Base-by-base conservation (phyloP, 2,888 invertebrate genomes). In the Heliconius cydno region DNA sequence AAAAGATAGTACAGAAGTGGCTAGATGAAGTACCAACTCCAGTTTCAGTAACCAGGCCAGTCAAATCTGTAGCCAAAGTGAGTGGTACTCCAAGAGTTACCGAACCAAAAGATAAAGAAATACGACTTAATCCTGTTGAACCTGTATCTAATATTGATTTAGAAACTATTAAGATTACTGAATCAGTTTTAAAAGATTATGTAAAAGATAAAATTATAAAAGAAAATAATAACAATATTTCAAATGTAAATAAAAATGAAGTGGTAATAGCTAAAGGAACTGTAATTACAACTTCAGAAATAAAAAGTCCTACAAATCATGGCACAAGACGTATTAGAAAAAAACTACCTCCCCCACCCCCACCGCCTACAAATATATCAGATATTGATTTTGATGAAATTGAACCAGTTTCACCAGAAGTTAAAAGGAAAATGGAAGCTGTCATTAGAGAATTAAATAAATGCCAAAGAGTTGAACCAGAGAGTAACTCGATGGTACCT, bases 1-100 rank as follows among this genome's bases (percentile, higher is more conserved):
- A 97, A 82, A 96, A 95, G 85, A 97, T 97, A 86, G 97, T 97
- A n/a, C 95, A 96, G 82, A 97, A 97, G 90, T 97, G 97, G 97
- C 89, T 97, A 76, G 97, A 97, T 86, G 96, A 97, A 85, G 97
- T 97, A 12, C 97, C 97, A 5, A 85, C 90, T 28, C 81, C 84
- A 15, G 84, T 87, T 34, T 85, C 86, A 12, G 81, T 87, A 12
- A 83, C 87, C 22, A 90, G 87, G 83, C 88, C 90, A 0, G 79
- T 88, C 0, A 94, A 94, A 83, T 92, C 93, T 6, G 85, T 94
- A 10, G 92, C 92, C n/a, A 95, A 94, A 83, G 90, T 94, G 1
- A 92, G 88, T 85, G 94, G 93, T 34, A 92, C 94, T 9, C 94
- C 94, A 73, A 90, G 92, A 88, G 85, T 89, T 19, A 83, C 90